Evolutionary conservation across 2,888 invertebrate genomes (phyloP).

Genomic region (Ichneumon xanthorius): DNA sequence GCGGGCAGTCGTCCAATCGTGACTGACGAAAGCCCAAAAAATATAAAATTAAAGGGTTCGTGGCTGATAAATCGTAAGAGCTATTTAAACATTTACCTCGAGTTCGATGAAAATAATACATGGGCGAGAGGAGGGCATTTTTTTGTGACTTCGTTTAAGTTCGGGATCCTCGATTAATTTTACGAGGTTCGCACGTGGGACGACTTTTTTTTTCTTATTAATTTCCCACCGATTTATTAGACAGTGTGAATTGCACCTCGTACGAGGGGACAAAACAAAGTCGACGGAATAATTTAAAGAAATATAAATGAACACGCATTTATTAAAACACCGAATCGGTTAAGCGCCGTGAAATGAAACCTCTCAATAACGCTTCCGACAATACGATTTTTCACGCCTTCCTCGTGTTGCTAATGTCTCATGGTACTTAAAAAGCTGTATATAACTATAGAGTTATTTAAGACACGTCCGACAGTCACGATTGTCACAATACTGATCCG

Average conservation of each 20-base stretch:
- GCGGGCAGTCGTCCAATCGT: constrained; percentile 17
- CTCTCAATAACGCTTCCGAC: constrained; percentile 44
- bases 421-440: constrained; percentile 48
- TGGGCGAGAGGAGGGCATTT: background rate
- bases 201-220: no score
- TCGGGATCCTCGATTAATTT: constrained; percentile 16
- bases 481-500: constrained; percentile 1
- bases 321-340: constrained; percentile 14
- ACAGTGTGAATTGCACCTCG: background rate
- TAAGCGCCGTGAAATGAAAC: constrained; percentile 49
- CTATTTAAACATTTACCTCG: background rate
- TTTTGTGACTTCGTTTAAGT: background rate
- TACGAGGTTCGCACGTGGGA: background rate
- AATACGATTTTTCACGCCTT: background rate
- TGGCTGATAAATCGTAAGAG: background rate
- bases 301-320: background rate
- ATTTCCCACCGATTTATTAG: constrained; percentile 29
- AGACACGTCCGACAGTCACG: background rate
- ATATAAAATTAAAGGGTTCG: background rate
- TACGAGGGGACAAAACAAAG: background rate
- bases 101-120: constrained; percentile 17
- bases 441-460: constrained; percentile 19
- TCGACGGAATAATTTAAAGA: constrained; percentile 9
- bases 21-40: background rate
- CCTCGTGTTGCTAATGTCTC: background rate